These are phyloP conservation scores for Lampropteryx suffumata DNA, from an alignment of 2,888 invertebrate species.

Conservation along the genomic window DNA sequence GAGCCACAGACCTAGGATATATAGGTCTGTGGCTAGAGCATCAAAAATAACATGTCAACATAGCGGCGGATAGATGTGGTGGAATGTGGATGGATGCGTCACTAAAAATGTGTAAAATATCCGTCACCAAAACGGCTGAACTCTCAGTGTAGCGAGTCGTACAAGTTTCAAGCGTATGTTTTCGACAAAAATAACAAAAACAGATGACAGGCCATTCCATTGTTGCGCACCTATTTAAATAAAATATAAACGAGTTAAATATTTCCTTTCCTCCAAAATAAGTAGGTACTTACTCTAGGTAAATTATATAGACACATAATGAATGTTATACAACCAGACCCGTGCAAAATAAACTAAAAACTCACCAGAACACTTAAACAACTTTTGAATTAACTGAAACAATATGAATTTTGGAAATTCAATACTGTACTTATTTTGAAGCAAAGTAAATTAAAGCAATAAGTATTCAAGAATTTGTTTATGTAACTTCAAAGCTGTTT, in stretches of 20 bases:
- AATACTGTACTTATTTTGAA: slow-evolving; percentile 4
- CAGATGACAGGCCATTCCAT: not conserved
- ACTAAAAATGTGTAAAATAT: too few relatives aligned
- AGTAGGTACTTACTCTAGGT: not conserved
- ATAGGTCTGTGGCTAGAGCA: too few relatives aligned
- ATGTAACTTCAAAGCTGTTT: slow-evolving; percentile 20
- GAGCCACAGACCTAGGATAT: too few relatives aligned
- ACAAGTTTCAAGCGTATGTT: not conserved
- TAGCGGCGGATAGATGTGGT: too few relatives aligned
- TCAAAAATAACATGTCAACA: too few relatives aligned
- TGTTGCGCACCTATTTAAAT: not conserved
- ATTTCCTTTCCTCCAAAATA: slow-evolving; percentile 11
- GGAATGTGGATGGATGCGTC: too few relatives aligned
- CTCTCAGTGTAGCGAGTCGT: not conserved
- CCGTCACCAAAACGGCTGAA: too few relatives aligned
- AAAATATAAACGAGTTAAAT: not conserved
- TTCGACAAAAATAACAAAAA: not conserved
- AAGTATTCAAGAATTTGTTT: slow-evolving; percentile 16
- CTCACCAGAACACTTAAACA: slow-evolving; percentile 70
- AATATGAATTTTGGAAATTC: slow-evolving; percentile 54
- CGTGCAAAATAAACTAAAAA: slow-evolving; percentile 48
- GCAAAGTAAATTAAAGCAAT: too few relatives aligned
- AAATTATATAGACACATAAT: too few relatives aligned
- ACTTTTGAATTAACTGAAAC: slow-evolving; percentile 80
- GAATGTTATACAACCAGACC: slow-evolving; percentile 31